Base-by-base conservation (phyloP, 2,113 vertebrate genomes). In the Podiceps cristatus region DNA sequence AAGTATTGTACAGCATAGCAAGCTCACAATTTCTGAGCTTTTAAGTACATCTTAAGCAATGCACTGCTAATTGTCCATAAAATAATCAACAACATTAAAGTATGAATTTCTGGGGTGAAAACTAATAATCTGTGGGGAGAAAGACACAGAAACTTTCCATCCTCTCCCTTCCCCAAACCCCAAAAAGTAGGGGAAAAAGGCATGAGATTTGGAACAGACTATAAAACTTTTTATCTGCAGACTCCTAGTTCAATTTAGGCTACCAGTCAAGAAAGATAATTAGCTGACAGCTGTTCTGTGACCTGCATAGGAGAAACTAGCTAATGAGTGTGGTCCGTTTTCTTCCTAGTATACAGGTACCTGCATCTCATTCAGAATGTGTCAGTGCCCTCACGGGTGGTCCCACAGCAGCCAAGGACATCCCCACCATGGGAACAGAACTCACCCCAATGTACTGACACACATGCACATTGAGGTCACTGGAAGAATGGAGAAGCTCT, bases 281-380 rank as follows among this genome's bases (percentile, higher is more conserved):
- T 91, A 75, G 24, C 44, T 85, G 67, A 37, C 88, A 97, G 83
- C 45, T 93, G 93, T 69, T 94, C 62, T 95, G 76, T 72, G 66
- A 92, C 49, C 55, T 76, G 15, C 14, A 1, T 18, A 50, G 84
- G 35, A 79, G 58, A 75, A 87, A 94, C 66, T 64, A 94, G 63
- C 56, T 89, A 60, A 81, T 82, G 45, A 50, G 49, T 35, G 22
- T 2, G 11, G 49, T 49, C 25, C 62, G 19, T 81, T 87, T 74
- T 60, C 52, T 50, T 83, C 56, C 45, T 62, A 72, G 69, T 18
- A 69, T 27, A 88, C 14, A 37, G 23, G 11, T 31, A 63, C 18
- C 62, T 53, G 24, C 45, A 50, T 42, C 33, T 66, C 59, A 60
- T 59, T 45, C 20, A 68, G 73, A 95, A 53, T 0, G 11, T 13